Percentiles rank a stretch among this genome's conserved stretches.
phyloP scores from a whole-genome alignment of 2,888 invertebrate species.

The Hymenopus coronatus region DNA sequence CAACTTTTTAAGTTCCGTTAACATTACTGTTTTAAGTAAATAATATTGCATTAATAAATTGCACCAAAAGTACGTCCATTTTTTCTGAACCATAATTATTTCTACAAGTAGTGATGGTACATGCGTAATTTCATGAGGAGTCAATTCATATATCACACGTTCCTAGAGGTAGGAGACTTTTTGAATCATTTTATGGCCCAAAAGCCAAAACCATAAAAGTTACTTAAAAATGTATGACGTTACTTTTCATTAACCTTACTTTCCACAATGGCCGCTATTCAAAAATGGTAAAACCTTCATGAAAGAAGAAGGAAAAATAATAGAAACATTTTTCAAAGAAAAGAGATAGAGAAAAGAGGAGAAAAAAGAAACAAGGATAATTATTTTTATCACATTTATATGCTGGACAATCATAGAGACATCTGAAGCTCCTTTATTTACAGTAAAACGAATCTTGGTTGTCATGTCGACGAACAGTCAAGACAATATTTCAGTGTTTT shows the following conservation, averaged over 20 bases:
- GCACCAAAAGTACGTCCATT: neutral
- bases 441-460: neutral
- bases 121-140: neutral
- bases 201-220: neutral
- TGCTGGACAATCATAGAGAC: slow-evolving; percentile 12
- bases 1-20: neutral
- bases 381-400: slow-evolving; percentile 22
- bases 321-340: neutral
- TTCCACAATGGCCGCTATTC: neutral
- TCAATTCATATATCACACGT: neutral
- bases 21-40: neutral
- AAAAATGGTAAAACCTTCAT: neutral
- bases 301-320: neutral
- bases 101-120: neutral
- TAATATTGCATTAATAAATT: neutral
- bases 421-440: neutral
- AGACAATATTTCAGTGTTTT: too few relatives aligned
- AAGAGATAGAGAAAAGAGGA: neutral
- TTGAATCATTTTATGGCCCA: neutral
- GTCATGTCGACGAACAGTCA: neutral
- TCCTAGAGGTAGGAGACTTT: neutral
- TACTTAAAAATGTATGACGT: neutral
- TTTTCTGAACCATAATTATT: neutral
- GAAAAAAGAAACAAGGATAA: neutral
- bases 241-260: neutral